phyloP scores from a whole-genome alignment of 2,113 vertebrate species.

The Toxostoma redivivum region DNA sequence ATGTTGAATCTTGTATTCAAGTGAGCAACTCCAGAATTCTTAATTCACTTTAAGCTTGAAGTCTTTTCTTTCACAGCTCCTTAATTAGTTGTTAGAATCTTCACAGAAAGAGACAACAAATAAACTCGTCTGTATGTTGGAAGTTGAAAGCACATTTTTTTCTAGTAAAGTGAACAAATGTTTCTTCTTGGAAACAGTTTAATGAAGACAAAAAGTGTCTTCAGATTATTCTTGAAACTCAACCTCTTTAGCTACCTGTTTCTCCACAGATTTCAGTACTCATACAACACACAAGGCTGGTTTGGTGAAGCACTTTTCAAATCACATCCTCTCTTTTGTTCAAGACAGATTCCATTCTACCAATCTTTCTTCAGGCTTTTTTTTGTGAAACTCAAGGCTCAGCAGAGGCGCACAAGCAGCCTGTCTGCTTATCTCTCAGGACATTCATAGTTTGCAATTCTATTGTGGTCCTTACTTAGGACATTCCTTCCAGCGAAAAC shows the following conservation, averaged over 20 bases:
- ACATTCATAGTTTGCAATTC: background rate
- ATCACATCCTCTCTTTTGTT: background rate
- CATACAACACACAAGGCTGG: background rate
- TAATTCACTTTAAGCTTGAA: background rate
- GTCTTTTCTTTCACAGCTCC: background rate
- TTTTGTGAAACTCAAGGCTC: background rate
- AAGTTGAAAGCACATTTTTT: background rate
- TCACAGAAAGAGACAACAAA: background rate
- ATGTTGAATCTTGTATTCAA: background rate
- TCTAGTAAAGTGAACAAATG: background rate
- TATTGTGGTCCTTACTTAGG: background rate
- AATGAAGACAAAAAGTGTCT: background rate
- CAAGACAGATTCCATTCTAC: background rate
- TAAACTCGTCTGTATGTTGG: background rate
- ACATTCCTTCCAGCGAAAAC: background rate
- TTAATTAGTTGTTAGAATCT: background rate
- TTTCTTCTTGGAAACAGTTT: background rate
- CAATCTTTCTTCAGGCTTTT: background rate
- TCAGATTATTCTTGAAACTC: background rate
- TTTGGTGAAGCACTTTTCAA: background rate
- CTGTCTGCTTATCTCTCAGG: background rate
- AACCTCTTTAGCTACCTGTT: background rate
- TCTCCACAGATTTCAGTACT: background rate
- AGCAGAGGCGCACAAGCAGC: background rate
- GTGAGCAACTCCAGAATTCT: background rate